Evolutionary conservation across 2,797 vertebrate species (phyloP).

Genomic region (Sciurus vulgaris): DNA sequence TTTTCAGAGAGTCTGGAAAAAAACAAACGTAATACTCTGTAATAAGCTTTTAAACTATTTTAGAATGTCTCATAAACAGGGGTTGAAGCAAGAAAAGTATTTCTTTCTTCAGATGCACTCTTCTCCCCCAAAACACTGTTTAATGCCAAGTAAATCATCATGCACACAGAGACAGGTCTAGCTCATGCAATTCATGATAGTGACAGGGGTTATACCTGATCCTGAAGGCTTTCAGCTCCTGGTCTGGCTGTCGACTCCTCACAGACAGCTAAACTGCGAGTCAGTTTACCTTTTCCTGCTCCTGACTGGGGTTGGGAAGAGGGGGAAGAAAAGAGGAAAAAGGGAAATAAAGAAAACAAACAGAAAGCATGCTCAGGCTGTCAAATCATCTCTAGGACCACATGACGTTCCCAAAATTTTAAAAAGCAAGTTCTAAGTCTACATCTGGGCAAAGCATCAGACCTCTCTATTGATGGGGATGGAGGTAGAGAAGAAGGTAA

Average conservation of each 20-base stretch:
- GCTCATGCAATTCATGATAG: slow-evolving; percentile 83
- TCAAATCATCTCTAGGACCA: not conserved
- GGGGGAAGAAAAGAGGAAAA: slow-evolving; percentile 66
- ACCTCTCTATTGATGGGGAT: rapidly evolving
- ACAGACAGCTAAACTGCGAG: slow-evolving; percentile 94
- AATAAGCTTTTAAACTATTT: slow-evolving; percentile 83
- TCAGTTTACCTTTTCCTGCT: slow-evolving; percentile 93
- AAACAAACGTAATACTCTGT: slow-evolving; percentile 89
- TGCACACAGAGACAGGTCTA: slow-evolving; percentile 80
- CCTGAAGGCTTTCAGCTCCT: slow-evolving; percentile 88
- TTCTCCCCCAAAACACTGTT: slow-evolving; percentile 76
- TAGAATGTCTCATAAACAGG: slow-evolving; percentile 75
- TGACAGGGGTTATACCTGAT: slow-evolving; percentile 90
- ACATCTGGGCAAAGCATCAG: not conserved
- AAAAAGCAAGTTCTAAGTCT: not conserved
- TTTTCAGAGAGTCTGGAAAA: slow-evolving; percentile 92
- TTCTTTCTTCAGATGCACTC: slow-evolving; percentile 28
- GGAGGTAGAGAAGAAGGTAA: not conserved
- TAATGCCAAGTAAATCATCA: slow-evolving; percentile 73
- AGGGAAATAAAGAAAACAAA: slow-evolving; percentile 80
- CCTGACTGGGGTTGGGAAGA: slow-evolving; percentile 89
- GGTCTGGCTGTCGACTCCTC: slow-evolving; percentile 91
- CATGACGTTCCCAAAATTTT: not conserved
- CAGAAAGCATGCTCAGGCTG: slow-evolving; percentile 66
- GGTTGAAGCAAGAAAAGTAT: slow-evolving; percentile 8